Conservation (phyloP, 2,888 invertebrate genomes). For the Acronicta psi region DNA sequence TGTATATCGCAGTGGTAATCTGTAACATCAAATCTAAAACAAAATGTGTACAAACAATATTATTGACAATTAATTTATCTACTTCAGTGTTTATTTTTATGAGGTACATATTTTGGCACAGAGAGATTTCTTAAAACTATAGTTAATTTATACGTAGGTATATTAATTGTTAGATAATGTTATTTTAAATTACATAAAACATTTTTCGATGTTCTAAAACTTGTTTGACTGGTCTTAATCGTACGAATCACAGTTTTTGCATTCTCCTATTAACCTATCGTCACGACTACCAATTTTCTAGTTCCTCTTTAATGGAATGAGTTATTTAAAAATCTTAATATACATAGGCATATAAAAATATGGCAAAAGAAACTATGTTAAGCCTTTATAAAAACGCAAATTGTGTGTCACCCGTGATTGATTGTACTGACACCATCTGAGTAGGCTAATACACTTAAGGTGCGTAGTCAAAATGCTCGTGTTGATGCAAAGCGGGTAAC, state of each 20-base stretch:
- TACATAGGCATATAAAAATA: constrained; percentile 77
- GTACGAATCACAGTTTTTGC: constrained; percentile 88
- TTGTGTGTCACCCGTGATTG: constrained; percentile 35
- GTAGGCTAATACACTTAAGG: constrained; percentile 14
- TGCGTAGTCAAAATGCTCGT: constrained; percentile 36
- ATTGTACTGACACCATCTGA: constrained; percentile 16
- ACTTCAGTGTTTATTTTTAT: constrained; percentile 89
- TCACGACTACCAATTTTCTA: constrained; percentile 83
- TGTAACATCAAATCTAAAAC: constrained; percentile 68
- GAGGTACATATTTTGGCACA: constrained; percentile 96
- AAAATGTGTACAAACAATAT: constrained; percentile 76
- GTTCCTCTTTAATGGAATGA: constrained; percentile 83
- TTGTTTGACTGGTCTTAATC: constrained; percentile 89
- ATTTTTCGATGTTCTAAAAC: constrained; percentile 89
- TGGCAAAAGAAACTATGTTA: constrained; percentile 72
- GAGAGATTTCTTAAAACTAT: constrained; percentile 90
- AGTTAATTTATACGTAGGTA: constrained; percentile 85
- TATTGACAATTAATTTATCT: constrained; percentile 83
- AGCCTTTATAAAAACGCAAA: constrained; percentile 49
- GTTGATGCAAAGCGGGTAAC: constrained; percentile 39
- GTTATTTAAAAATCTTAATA: constrained; percentile 72
- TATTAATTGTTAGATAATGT: constrained; percentile 78
- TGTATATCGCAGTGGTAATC: constrained; percentile 36
- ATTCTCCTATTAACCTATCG: constrained; percentile 86
- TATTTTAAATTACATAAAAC: constrained; percentile 83